phyloP scores from a whole-genome alignment of 2,888 invertebrate genomes.

The Drosophila gaucha region DNA sequence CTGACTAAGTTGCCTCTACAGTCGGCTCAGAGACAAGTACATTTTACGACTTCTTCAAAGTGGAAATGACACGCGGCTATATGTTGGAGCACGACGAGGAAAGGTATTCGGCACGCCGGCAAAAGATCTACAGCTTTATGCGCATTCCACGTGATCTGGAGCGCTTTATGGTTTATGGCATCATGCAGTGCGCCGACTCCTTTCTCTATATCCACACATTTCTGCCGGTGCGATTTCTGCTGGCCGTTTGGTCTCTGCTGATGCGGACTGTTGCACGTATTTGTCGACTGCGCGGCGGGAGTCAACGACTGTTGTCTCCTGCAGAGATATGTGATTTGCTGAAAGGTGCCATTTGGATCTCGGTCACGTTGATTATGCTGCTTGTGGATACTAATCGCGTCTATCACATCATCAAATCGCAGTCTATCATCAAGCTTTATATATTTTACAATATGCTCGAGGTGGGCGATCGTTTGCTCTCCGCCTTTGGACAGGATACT shows the following conservation, averaged over 20 bases:
- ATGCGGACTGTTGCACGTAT: slow-evolving; percentile 90
- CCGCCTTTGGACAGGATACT: slow-evolving; percentile 98
- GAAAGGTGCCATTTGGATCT: slow-evolving; percentile 94
- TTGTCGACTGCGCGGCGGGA: slow-evolving; percentile 87
- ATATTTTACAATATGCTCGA: slow-evolving; percentile 99
- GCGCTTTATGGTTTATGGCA: slow-evolving; percentile 96
- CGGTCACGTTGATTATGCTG: slow-evolving; percentile 92
- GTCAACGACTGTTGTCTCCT: slow-evolving; percentile 89
- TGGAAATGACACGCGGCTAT: slow-evolving; percentile 96
- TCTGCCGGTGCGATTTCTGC: slow-evolving; percentile 95
- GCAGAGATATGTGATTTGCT: slow-evolving; percentile 98
- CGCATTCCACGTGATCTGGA: slow-evolving; percentile 96
- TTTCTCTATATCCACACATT: slow-evolving; percentile 99
- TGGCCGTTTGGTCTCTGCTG: slow-evolving; percentile 93
- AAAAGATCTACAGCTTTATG: slow-evolving; percentile 98
- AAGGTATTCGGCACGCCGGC: slow-evolving; percentile 95
- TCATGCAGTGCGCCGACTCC: slow-evolving; percentile 98
- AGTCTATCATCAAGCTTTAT: slow-evolving; percentile 99
- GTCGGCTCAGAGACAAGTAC: slow-evolving; percentile 59
- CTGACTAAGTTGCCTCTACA: not conserved
- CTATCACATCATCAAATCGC: slow-evolving; percentile 98
- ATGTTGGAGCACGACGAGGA: slow-evolving; percentile 97
- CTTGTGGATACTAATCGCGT: slow-evolving; percentile 98
- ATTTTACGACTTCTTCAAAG: slow-evolving; percentile 89
- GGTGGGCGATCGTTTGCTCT: slow-evolving; percentile 97